These are phyloP conservation scores for Notarius quadriscutis DNA, from an alignment of 2,113 vertebrate genomes.

Conservation along the genomic window DNA sequence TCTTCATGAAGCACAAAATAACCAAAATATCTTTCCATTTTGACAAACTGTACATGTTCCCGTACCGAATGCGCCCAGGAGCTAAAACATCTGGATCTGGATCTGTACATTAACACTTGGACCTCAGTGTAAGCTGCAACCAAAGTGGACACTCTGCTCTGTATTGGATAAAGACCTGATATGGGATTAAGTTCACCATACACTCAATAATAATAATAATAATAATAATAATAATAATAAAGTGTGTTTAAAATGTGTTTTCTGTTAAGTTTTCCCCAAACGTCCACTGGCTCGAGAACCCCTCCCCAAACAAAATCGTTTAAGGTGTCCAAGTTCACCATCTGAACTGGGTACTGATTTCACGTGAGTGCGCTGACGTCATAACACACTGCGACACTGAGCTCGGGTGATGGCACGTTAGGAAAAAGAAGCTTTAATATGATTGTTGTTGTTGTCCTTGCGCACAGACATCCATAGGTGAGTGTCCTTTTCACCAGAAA, in stretches of 20 bases:
- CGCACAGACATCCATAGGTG: slow-evolving; percentile 61
- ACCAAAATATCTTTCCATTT: slow-evolving; percentile 88
- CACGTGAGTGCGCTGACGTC: not conserved
- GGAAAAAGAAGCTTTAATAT: slow-evolving; percentile 62
- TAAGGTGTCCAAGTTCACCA: slow-evolving; percentile 12
- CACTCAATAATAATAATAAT: slow-evolving; percentile 60
- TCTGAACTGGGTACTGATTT: not conserved
- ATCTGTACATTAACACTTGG: slow-evolving; percentile 35
- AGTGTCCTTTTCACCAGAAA: slow-evolving; percentile 62
- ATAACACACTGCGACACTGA: slow-evolving; percentile 56
- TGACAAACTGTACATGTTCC: slow-evolving; percentile 94
- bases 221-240: slow-evolving; percentile 34
- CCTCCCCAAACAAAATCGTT: not conserved
- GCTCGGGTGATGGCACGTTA: slow-evolving; percentile 56
- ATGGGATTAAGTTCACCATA: slow-evolving; percentile 56
- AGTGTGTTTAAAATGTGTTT: slow-evolving; percentile 18
- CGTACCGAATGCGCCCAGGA: slow-evolving; percentile 63
- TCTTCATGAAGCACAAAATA: slow-evolving; percentile 87
- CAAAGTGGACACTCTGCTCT: slow-evolving; percentile 54
- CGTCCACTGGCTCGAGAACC: slow-evolving; percentile 15
- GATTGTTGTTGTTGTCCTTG: slow-evolving; percentile 57
- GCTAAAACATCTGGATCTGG: slow-evolving; percentile 31
- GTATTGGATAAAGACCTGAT: slow-evolving; percentile 53
- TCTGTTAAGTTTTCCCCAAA: slow-evolving; percentile 28
- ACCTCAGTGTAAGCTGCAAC: slow-evolving; percentile 30